A percentile compares a stretch with the other conserved stretches of the same genome.
Evolutionary conservation across 2,888 invertebrate species (phyloP).

Genomic region (Prosopocoilus inquinatus): DNA sequence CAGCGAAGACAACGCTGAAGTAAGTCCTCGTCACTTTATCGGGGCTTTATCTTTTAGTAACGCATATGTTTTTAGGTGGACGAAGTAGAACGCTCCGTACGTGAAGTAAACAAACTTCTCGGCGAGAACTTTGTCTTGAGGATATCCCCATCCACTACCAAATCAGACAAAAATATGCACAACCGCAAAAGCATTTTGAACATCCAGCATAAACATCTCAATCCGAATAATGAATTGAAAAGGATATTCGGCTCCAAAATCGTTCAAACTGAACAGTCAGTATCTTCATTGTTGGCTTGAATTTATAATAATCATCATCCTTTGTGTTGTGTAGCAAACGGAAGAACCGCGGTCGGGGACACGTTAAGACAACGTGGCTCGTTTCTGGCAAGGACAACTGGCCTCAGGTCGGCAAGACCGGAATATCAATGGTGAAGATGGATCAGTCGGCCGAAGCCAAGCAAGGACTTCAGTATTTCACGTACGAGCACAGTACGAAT

Average conservation of each 20-base stretch:
- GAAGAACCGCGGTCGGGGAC: slow-evolving; percentile 58
- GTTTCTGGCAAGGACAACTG: slow-evolving; percentile 70
- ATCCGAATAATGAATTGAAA: slow-evolving; percentile 77
- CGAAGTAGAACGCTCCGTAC: slow-evolving; percentile 65
- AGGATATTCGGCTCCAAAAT: slow-evolving; percentile 79
- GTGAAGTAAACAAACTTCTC: slow-evolving; percentile 66
- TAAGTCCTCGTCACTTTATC: slow-evolving; percentile 35
- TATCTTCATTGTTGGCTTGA: not conserved
- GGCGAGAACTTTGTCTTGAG: slow-evolving; percentile 53
- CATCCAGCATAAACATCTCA: slow-evolving; percentile 70
- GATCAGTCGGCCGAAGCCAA: slow-evolving; percentile 52
- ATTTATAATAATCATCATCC: not conserved
- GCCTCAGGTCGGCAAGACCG: slow-evolving; percentile 68
- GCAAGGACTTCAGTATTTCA: slow-evolving; percentile 61
- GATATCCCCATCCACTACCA: slow-evolving; percentile 25
- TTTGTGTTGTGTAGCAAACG: slow-evolving; percentile 51
- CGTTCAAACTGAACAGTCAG: slow-evolving; percentile 61
- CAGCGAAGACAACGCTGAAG: slow-evolving; percentile 65
- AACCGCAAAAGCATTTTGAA: slow-evolving; percentile 55
- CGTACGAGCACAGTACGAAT: slow-evolving; percentile 70
- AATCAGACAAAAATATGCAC: slow-evolving; percentile 37
- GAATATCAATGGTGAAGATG: slow-evolving; percentile 69
- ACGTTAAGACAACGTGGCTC: slow-evolving; percentile 64
- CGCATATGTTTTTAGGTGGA: slow-evolving; percentile 50
- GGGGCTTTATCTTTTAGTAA: not conserved